Evolutionary conservation across 2,797 vertebrate species (phyloP), one percentile per base, ranked within the genome.

Genomic region (Sciurus carolinensis): DNA sequence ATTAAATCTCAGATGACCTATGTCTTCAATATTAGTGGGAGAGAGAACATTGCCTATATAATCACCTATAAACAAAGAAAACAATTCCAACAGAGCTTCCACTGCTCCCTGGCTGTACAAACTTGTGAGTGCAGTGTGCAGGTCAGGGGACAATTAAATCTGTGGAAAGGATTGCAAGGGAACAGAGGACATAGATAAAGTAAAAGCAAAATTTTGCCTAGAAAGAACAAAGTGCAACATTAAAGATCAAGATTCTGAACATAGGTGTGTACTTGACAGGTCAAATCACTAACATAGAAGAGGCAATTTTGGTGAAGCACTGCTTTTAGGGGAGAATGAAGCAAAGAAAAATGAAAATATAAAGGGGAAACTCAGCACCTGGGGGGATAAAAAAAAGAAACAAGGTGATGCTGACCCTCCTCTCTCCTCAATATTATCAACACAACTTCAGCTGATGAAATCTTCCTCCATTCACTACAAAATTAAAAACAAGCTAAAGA

Each of bases 161-260:
- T 90, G 33, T 52, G 33, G 10, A 66, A 50, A 85, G 33, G 22
- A 50, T 3, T 10, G 28, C 18, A 84, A 90, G 80, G 28, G 36
- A 47, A 80, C 26, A 89, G 28, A 67, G 28, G 81, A 52, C 39
- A 57, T 15, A 59, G 47, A 44, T 44, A 87, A 76, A 47, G 80
- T 30, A 75, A 75, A 92, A 24, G 17, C 14, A 54, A 90, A 77
- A 62, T 71, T 47, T 44, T 50, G 18, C 12, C 11, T 52, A 73
- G 66, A 76, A 85, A 81, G 77, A 62, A 94, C 54, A 39, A 71
- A 85, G 76, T 71, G 24, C 24, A 88, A 81, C 15, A 59, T 57
- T 67, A 86, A 95, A 94, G 50, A 57, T 24, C 44, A 80, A n/a
- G 39, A 57, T 57, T 77, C 71, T 66, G 47, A 87, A 64, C 50